Conservation (phyloP, 2,888 invertebrate species). For the Enoplolaimus lenunculus region DNA sequence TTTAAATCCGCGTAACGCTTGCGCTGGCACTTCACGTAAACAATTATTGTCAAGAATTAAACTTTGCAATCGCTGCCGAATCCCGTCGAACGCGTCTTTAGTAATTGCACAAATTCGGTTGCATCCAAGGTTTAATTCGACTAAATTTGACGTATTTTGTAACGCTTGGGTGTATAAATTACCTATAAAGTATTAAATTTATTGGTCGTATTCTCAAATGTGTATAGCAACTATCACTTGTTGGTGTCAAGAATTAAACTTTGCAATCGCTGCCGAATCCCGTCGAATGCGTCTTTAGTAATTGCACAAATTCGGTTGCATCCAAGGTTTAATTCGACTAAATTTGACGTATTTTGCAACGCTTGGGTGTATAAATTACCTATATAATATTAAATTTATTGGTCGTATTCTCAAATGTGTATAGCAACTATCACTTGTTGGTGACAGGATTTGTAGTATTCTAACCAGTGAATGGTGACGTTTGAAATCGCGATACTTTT, state of each 20-base stretch:
- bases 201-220: too few species aligned
- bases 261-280: conserved; percentile 33
- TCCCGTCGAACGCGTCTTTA: conserved; percentile 30
- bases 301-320: conserved; percentile 36
- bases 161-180: conserved; percentile 33
- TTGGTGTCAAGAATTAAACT: conserved; percentile 37
- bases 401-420: too few species aligned
- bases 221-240: too few species aligned
- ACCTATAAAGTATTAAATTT: too few species aligned
- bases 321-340: conserved; percentile 38
- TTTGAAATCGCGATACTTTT: too few species aligned
- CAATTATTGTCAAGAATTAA: conserved; percentile 38
- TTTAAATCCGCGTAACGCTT: conserved; percentile 29
- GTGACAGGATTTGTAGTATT: too few species aligned
- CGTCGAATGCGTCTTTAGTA: conserved; percentile 29
- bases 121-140: conserved; percentile 39
- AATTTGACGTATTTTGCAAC: conserved; percentile 32
- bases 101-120: conserved; percentile 33
- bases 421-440: too few species aligned
- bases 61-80: conserved; percentile 34
- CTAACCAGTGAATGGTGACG: too few species aligned
- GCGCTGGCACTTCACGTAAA: conserved; percentile 31
- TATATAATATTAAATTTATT: too few species aligned
- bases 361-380: conserved; percentile 32
- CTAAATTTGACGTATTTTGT: conserved; percentile 32